phyloP scores from a whole-genome alignment of 2,113 vertebrate species.

The Nesoenas mayeri region DNA sequence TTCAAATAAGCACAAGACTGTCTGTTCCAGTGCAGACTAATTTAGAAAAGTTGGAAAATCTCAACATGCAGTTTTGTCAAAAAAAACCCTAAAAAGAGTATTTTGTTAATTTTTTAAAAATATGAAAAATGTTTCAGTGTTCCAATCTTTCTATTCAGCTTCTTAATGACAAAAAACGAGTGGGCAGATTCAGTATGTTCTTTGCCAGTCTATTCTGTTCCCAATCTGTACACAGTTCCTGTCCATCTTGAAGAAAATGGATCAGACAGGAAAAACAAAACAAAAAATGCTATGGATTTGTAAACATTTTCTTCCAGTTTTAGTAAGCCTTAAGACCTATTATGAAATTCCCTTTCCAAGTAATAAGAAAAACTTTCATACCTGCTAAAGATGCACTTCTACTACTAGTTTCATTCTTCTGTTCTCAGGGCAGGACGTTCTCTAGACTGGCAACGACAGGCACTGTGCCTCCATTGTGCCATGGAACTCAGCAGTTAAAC shows the following conservation, averaged over 20 bases:
- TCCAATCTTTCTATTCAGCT: neutral
- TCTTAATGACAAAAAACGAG: neutral
- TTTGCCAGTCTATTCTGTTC: neutral
- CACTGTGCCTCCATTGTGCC: neutral
- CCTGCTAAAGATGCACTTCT: neutral
- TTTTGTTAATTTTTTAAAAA: neutral
- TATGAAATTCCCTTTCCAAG: neutral
- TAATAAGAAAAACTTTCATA: neutral
- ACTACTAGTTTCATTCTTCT: neutral
- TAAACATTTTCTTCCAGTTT: neutral
- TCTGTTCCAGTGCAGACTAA: neutral
- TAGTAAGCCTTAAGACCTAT: neutral
- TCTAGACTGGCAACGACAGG: fast-evolving
- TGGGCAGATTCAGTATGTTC: neutral
- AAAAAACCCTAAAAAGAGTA: neutral
- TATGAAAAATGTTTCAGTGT: neutral
- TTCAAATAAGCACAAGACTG: neutral
- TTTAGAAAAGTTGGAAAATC: neutral
- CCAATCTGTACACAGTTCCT: neutral
- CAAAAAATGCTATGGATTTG: neutral
- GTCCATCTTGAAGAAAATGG: neutral
- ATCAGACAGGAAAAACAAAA: neutral
- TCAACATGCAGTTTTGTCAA: neutral
- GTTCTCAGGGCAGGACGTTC: neutral
- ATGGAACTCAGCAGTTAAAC: neutral